Evolutionary conservation across 2,797 vertebrate species (phyloP).

Genomic region (Pseudochaenichthys georgianus): DNA sequence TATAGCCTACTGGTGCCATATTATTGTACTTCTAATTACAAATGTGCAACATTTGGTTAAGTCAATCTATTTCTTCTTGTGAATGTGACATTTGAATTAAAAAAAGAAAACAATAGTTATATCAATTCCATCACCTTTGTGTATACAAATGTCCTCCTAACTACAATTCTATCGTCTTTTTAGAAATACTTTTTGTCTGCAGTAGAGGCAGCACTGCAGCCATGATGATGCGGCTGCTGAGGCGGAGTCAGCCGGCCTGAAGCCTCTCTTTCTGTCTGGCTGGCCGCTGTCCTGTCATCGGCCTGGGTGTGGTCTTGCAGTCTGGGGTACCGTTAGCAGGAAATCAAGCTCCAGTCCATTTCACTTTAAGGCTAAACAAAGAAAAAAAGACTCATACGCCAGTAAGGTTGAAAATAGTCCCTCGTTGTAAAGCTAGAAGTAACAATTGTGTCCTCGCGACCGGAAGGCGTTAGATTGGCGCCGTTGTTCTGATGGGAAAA

Average conservation of each 20-base stretch:
- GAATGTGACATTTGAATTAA: too few relatives aligned
- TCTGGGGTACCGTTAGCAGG: slow-evolving; percentile 88
- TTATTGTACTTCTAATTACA: too few relatives aligned
- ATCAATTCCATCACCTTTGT: too few relatives aligned
- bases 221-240: slow-evolving; percentile 62
- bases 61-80: too few relatives aligned
- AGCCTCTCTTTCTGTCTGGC: slow-evolving; percentile 60
- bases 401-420: slow-evolving; percentile 15
- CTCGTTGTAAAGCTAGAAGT: slow-evolving; percentile 15
- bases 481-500: slow-evolving; percentile 84
- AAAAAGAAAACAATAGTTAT: too few relatives aligned
- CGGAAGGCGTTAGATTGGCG: slow-evolving; percentile 62
- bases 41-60: too few relatives aligned
- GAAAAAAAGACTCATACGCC: slow-evolving; percentile 48
- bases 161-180: too few relatives aligned
- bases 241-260: slow-evolving; percentile 78
- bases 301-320: slow-evolving; percentile 88
- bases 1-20: too few relatives aligned
- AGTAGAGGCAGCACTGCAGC: slow-evolving; percentile 18
- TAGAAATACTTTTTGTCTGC: too few relatives aligned
- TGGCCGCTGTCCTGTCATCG: slow-evolving; percentile 80
- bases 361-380: slow-evolving; percentile 76
- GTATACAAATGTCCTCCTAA: too few relatives aligned
- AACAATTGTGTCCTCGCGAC: slow-evolving; percentile 39
- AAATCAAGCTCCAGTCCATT: slow-evolving; percentile 75